These are phyloP conservation scores for Apocrypta bakeri DNA, from an alignment of 1,140 invertebrate genomes.

Conservation along the genomic window DNA sequence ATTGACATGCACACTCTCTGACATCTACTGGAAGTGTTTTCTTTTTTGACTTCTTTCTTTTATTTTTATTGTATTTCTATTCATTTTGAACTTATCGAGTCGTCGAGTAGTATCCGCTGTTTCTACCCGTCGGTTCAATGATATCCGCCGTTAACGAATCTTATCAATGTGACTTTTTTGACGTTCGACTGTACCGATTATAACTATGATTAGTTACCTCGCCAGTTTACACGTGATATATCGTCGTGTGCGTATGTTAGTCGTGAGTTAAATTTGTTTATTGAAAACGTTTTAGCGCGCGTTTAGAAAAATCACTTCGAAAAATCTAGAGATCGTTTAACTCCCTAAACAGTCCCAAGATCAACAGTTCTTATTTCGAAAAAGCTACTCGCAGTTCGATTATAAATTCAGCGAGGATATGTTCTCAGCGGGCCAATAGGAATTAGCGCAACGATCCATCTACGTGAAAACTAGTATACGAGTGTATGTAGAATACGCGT, in stretches of 20 bases:
- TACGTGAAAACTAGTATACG: conserved; percentile 40
- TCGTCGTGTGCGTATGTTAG: conserved; percentile 38
- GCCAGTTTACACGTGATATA: conserved; percentile 32
- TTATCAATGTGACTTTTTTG: conserved; percentile 35
- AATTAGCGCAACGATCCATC: conserved; percentile 45
- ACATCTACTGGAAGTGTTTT: conserved; percentile 40
- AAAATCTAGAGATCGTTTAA: conserved; percentile 45
- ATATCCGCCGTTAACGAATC: conserved; percentile 15
- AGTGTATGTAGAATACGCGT: conserved; percentile 22
- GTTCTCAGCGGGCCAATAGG: conserved; percentile 44
- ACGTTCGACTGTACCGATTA: conserved; percentile 24
- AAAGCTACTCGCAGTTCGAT: conserved; percentile 50
- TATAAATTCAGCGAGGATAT: conserved; percentile 53
- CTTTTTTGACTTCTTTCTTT: conserved; percentile 1
- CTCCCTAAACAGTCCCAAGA: conserved; percentile 39
- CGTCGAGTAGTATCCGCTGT: background rate
- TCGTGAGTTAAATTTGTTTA: conserved; percentile 36
- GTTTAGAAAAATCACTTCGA: conserved; percentile 50
- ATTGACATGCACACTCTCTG: no score
- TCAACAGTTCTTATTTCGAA: conserved; percentile 44
- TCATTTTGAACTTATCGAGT: conserved; percentile 28
- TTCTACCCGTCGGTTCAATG: background rate
- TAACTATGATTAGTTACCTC: conserved; percentile 20
- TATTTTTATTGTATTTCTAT: background rate
- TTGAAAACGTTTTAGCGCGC: conserved; percentile 44